Evolutionary conservation across 2,888 invertebrate species (phyloP), one percentile per base, ranked within the genome.

Genomic region (Hydraecia micacea): DNA sequence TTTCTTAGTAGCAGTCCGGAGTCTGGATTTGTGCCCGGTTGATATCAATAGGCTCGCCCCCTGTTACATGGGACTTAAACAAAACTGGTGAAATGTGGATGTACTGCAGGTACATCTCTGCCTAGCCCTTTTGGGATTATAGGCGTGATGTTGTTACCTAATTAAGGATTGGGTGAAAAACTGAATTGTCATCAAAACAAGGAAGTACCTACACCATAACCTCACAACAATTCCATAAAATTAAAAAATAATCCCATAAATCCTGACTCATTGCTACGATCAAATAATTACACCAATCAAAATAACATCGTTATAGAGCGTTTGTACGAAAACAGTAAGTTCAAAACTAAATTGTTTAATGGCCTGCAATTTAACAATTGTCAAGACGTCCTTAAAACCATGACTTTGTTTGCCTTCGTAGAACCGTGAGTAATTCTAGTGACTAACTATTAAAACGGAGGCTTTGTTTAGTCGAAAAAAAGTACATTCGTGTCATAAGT

Each of bases 321-420:
- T 81, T 36, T 92, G 92, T 84, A 86, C 87, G 90, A 93, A 94
- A 91, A 90, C 85, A 87, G 39, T 69, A 42, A 79, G 73, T 80
- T 77, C 65, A 69, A 85, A 73, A 77, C 63, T 67, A 79, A 91
- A 92, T 91, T 90, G 91, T 89, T 90, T 89, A 91, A 92, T 88
- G 92, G 93, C 70, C 74, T 78, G 73, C 92, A 91, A 95, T 96
- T 95, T 95, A 92, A 93, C 93, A 95, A 95, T 93, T 91, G 89
- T 89, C 71, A 69, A 82, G 73, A 77, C 82, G 89, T 90, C 90
- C 86, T 87, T 63, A 73, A 68, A 62, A 62, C 21, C 28, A 42
- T 60, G 25, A 39, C 60, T 65, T 39, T 49, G 82, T 88, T 88
- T 88, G 88, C 78, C 75, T 90, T 90, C 84, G 46, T n/a, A 79